Evolutionary conservation across 2,113 vertebrate species (phyloP).

Genomic region (Tiliqua scincoides): DNA sequence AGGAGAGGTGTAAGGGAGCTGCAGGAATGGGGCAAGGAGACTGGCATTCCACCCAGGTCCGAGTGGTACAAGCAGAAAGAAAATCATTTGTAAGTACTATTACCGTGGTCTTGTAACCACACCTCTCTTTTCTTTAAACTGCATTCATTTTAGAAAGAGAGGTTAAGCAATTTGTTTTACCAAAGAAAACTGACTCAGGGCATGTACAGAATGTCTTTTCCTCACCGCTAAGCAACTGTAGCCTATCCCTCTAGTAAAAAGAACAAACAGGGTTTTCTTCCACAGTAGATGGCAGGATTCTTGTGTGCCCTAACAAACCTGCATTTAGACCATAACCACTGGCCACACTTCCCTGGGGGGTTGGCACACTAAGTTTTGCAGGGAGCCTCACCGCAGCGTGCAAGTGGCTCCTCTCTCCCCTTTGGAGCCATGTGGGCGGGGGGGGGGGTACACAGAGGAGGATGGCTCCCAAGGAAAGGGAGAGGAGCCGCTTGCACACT

Average conservation of each 20-base stretch:
- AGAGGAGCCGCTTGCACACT: too few species aligned
- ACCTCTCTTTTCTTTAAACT: background rate
- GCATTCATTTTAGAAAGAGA: background rate
- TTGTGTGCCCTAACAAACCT: background rate
- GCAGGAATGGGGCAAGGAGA: background rate
- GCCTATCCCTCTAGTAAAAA: background rate
- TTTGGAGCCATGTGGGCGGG: too few species aligned
- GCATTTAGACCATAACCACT: background rate
- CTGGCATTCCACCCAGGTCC: background rate
- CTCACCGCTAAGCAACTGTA: background rate
- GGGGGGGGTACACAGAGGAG: too few species aligned
- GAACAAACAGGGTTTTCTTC: background rate
- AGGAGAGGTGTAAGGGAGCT: background rate
- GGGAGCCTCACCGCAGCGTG: too few species aligned
- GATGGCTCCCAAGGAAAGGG: too few species aligned
- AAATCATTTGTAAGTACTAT: background rate
- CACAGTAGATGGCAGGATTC: background rate
- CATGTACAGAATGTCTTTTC: background rate
- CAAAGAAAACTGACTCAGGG: background rate
- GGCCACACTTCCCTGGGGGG: background rate
- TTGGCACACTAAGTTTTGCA: too few species aligned
- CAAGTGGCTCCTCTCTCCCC: too few species aligned
- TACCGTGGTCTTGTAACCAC: background rate
- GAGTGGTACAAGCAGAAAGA: too few species aligned
- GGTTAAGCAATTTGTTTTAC: background rate